Conservation (phyloP, 1,140 invertebrate species). For the Drosophila subpulchrella region DNA sequence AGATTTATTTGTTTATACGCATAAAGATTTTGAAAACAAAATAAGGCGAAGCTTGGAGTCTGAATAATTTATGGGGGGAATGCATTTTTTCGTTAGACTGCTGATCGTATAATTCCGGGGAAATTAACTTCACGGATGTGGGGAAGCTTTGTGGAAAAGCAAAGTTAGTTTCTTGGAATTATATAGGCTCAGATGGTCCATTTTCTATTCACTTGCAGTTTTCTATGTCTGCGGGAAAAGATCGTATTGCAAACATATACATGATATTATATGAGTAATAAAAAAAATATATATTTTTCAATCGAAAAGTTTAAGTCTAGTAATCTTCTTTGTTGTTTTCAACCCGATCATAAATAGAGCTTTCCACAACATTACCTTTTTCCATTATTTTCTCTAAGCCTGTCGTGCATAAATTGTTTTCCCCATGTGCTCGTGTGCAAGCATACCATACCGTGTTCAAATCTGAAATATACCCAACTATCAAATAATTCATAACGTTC, state of each 20-base stretch:
- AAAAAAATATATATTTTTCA: neutral
- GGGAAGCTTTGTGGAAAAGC: constrained; percentile 9
- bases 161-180: constrained; percentile 24
- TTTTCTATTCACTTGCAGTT: constrained; percentile 12
- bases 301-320: neutral
- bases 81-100: constrained; percentile 63
- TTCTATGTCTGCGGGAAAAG: constrained; percentile 3
- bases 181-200: constrained; percentile 3
- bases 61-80: constrained; percentile 65
- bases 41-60: constrained; percentile 23
- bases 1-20: constrained; percentile 60
- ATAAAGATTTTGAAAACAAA: constrained; percentile 32
- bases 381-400: constrained; percentile 35
- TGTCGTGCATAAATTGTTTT: constrained; percentile 35
- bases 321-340: neutral
- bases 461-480: constrained; percentile 50
- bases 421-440: constrained; percentile 7
- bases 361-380: constrained; percentile 27
- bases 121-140: constrained; percentile 26
- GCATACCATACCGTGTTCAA: constrained; percentile 21
- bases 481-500: constrained; percentile 69
- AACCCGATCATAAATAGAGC: constrained; percentile 8
- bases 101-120: constrained; percentile 58
- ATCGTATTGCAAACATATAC: neutral
- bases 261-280: no score